These are phyloP conservation scores for Zosterops lateralis DNA, from an alignment of 2,113 vertebrate genomes.

Conservation along the genomic window DNA sequence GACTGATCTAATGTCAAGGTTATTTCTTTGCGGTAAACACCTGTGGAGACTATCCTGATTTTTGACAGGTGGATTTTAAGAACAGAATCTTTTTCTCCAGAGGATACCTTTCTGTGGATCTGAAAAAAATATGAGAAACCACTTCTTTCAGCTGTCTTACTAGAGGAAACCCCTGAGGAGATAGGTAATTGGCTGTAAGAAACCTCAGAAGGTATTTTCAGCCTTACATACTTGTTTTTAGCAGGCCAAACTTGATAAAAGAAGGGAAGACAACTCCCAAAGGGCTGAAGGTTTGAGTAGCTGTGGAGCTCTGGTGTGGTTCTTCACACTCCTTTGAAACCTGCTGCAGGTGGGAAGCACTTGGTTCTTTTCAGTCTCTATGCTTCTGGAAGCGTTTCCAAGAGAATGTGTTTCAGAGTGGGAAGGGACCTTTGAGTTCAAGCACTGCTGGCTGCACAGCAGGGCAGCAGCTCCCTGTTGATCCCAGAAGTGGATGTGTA, in stretches of 20 bases:
- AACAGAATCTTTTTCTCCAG: not conserved
- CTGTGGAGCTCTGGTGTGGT: not conserved
- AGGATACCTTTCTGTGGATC: not conserved
- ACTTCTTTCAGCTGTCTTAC: not conserved
- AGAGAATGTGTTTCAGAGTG: not conserved
- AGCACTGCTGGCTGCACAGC: not conserved
- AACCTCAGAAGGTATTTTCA: not conserved
- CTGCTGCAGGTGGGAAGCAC: not conserved
- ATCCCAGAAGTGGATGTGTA: accelerated
- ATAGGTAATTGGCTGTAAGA: not conserved
- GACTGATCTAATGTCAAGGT: not conserved
- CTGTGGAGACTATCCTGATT: not conserved
- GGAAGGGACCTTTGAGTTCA: not conserved
- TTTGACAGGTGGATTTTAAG: not conserved
- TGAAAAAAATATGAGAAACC: not conserved
- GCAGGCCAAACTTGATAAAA: not conserved
- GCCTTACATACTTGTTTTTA: not conserved
- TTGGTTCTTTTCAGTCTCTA: not conserved
- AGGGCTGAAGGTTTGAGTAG: not conserved
- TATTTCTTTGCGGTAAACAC: not conserved
- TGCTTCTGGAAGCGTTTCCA: not conserved
- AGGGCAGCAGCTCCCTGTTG: accelerated
- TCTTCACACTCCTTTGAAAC: not conserved
- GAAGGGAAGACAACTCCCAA: not conserved
- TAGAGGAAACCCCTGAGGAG: not conserved